phyloP scores from a whole-genome alignment of 2,797 vertebrate genomes.

The Acanthurus leucopareius region DNA sequence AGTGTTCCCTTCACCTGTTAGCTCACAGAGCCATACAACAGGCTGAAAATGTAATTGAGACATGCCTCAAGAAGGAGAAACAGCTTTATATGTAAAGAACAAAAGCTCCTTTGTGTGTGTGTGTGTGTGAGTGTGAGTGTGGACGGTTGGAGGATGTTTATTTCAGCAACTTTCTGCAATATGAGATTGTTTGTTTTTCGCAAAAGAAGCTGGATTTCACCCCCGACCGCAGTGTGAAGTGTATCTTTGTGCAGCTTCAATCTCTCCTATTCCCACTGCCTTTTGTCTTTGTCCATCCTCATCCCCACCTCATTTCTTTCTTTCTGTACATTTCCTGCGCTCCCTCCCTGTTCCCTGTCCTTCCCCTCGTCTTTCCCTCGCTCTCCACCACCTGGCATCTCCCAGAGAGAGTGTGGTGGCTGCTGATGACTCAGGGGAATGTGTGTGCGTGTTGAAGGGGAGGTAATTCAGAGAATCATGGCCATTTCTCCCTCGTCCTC shows the following conservation, averaged over 20 bases:
- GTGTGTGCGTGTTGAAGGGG: constrained; percentile 22
- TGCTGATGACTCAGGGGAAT: constrained; percentile 53
- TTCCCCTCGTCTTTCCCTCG: constrained; percentile 16
- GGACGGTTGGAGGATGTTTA: constrained; percentile 31
- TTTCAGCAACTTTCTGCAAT: constrained; percentile 27
- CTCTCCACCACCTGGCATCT: constrained; percentile 48
- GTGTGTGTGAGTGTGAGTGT: constrained; percentile 1
- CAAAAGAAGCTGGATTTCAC: constrained; percentile 36
- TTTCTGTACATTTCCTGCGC: constrained; percentile 2
- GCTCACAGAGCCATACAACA: background rate
- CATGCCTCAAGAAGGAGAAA: background rate
- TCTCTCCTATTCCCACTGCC: background rate
- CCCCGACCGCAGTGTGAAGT: constrained; percentile 37
- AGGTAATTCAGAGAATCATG: constrained; percentile 64
- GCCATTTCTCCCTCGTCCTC: constrained; percentile 54
- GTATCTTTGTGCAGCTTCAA: constrained; percentile 24
- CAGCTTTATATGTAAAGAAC: background rate
- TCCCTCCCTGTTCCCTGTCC: background rate
- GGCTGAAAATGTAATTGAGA: constrained; percentile 10
- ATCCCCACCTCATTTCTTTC: background rate
- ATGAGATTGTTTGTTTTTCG: constrained; percentile 4
- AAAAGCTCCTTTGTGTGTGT: constrained; percentile 15
- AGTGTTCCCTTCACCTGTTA: constrained; percentile 9
- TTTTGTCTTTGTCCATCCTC: constrained; percentile 9
- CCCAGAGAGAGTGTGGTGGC: constrained; percentile 52